Percentiles rank a stretch among this genome's conserved stretches.
Evolutionary conservation across 2,797 vertebrate species (phyloP).

Genomic region (Anguilla obscura): DNA sequence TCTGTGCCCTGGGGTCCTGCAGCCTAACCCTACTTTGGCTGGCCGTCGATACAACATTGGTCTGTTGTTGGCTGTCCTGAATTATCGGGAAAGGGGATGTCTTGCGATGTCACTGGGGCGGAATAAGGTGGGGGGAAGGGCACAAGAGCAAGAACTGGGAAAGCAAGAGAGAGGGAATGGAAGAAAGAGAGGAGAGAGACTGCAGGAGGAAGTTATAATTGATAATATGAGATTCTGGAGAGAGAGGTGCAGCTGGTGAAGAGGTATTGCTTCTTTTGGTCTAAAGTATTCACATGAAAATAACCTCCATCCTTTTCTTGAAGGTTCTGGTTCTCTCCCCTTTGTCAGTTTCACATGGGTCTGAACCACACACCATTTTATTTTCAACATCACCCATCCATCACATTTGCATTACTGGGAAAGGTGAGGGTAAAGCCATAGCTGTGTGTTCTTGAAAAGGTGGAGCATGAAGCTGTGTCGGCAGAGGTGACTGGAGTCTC

Average conservation of each 20-base stretch:
- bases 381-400: not conserved
- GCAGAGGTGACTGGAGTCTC: conserved; percentile 3
- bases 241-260: conserved; percentile 86
- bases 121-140: conserved; percentile 29
- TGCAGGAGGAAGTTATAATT: conserved; percentile 20
- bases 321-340: conserved; percentile 14
- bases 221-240: conserved; percentile 61
- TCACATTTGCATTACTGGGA: not conserved
- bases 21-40: conserved; percentile 45
- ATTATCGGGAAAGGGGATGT: conserved; percentile 49
- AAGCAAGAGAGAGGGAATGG: conserved; percentile 32
- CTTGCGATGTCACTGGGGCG: conserved; percentile 40
- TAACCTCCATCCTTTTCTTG: conserved; percentile 28
- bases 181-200: conserved; percentile 27
- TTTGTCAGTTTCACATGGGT: conserved; percentile 22
- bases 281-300: conserved; percentile 60
- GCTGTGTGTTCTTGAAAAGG: not conserved
- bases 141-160: not conserved
- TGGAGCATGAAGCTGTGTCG: not conserved
- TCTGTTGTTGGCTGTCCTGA: conserved; percentile 49
- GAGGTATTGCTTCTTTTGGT: conserved; percentile 74
- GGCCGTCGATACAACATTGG: conserved; percentile 29
- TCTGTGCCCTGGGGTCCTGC: conserved; percentile 38
- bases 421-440: not conserved
- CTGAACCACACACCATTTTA: not conserved